A percentile compares a stretch with the other conserved stretches of the same genome.
phyloP scores from a whole-genome alignment of 2,113 vertebrate species.

The Hippocampus guttulatus region DNA sequence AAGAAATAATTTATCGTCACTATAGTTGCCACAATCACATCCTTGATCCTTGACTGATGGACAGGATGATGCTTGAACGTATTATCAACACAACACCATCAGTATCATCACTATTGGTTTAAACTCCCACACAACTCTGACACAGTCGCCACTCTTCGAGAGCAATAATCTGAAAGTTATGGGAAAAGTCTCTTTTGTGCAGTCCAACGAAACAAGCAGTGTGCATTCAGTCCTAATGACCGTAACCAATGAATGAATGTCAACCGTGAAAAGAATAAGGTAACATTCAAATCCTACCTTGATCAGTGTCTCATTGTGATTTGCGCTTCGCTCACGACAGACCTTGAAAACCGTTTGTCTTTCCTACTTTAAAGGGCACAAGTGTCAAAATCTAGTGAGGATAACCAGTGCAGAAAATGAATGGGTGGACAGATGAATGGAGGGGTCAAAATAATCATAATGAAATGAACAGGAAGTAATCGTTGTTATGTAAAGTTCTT shows the following conservation, averaged over 20 bases:
- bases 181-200: not conserved
- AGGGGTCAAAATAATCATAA: conserved; percentile 21
- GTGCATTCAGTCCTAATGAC: not conserved
- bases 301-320: conserved; percentile 33
- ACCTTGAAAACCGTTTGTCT: conserved; percentile 44
- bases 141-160: not conserved
- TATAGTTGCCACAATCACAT: not conserved
- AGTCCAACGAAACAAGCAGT: not conserved
- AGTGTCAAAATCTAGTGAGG: conserved; percentile 24
- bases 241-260: conserved; percentile 29
- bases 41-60: not conserved
- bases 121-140: not conserved
- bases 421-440: not conserved
- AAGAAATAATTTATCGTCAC: not conserved
- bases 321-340: conserved; percentile 21
- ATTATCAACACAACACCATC: not conserved
- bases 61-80: not conserved
- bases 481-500: conserved; percentile 34
- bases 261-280: conserved; percentile 39
- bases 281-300: conserved; percentile 37
- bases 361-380: conserved; percentile 27
- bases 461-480: conserved; percentile 26
- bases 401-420: not conserved
- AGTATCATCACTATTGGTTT: not conserved
- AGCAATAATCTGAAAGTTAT: not conserved